Evolutionary conservation across 2,888 invertebrate genomes (phyloP), one percentile per base, ranked within the genome.

Genomic region (Alloplasta piceator): DNA sequence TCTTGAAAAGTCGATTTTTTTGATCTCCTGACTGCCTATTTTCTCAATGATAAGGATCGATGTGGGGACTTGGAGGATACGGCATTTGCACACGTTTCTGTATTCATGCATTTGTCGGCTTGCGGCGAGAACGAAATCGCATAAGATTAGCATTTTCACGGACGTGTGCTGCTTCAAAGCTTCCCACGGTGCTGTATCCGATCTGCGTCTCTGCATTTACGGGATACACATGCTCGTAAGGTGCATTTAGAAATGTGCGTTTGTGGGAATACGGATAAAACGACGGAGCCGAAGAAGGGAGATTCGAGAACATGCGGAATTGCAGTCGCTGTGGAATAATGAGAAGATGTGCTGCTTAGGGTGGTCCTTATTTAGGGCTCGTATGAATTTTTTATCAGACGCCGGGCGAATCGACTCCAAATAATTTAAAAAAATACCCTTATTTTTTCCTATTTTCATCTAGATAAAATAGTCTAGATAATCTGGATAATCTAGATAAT

Each of bases 101-200:
- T 26, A 26, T 26, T 26, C 26, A n/a, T 16, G 14, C 12, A 26
- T 43, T 41, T 38, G 63, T 41, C 38, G 46, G 63, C 16, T 73
- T 70, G 80, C 58, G 76, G 26, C 56, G 52, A 43, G 78, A 26
- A 64, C 83, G 84, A 85, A 88, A 88, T 86, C 87, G 87, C 88
- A 88, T 89, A 87, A 89, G 89, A 90, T 90, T 89, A 90, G 88
- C 90, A 89, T 90, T 89, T 89, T 86, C 86, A 87, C 83, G 84
- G 85, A 85, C 81, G 70, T 60, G 79, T 52, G 67, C 50, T 67
- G 71, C 56, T 3, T 74, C 72, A 14, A 60, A 61, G 80, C 73
- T 83, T 83, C 83, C 83, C 83, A 83, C 83, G 83, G 83, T 77
- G 76, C 73, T 75, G 81, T 81, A 80, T 73, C 82, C 73, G 82